Evolutionary conservation across 2,113 vertebrate genomes (phyloP).

Genomic region (Nothoprocta pentlandii): DNA sequence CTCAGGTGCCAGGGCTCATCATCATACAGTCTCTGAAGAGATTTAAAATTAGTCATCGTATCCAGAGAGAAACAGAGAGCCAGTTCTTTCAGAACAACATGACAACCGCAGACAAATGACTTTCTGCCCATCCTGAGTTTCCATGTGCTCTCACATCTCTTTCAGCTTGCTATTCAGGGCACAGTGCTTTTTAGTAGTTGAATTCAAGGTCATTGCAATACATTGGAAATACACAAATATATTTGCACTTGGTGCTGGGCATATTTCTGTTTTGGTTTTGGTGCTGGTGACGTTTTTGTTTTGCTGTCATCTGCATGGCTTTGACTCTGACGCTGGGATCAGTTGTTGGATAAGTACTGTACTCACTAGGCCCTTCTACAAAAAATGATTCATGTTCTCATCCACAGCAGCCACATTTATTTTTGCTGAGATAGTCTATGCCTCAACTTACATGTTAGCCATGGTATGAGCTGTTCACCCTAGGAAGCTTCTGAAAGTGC

Average conservation of each 20-base stretch:
- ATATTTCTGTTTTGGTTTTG: background rate
- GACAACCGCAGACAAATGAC: background rate
- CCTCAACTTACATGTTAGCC: no score
- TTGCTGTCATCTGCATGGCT: background rate
- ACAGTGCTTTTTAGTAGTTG: background rate
- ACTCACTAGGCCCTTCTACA: background rate
- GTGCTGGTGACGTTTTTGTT: background rate
- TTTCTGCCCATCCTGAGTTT: background rate
- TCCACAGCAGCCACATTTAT: background rate
- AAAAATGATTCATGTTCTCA: background rate
- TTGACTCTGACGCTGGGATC: background rate
- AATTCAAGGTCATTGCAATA: background rate
- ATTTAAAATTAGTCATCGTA: background rate
- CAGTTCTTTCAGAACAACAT: background rate
- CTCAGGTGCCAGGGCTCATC: slow-evolving; percentile 1
- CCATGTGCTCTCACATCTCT: background rate
- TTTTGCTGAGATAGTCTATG: background rate
- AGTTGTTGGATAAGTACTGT: background rate
- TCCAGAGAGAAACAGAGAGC: background rate
- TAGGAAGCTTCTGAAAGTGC: background rate
- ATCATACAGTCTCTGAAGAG: background rate
- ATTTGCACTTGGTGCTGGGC: background rate
- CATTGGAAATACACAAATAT: background rate
- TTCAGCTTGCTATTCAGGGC: background rate
- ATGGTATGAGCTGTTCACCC: background rate